Conservation (phyloP, 2,113 vertebrate species). For the Enhydra lutris region DNA sequence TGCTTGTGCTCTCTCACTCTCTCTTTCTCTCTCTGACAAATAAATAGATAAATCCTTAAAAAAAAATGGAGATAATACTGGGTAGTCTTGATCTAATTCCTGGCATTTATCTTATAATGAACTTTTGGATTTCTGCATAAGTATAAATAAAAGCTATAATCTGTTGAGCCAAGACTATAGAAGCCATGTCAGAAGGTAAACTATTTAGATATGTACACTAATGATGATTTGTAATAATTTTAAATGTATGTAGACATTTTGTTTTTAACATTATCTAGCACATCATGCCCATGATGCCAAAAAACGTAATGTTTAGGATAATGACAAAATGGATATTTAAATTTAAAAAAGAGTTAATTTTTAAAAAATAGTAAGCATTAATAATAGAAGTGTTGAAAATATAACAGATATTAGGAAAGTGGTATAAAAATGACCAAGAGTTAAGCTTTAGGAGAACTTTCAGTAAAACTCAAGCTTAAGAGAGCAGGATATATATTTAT, state of each 20-base stretch:
- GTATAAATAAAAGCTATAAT: not conserved
- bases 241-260: not conserved
- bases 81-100: not conserved
- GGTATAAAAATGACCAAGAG: slow-evolving; percentile 1
- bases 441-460: slow-evolving; percentile 15
- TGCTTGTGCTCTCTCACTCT: no score
- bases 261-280: not conserved
- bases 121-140: not conserved
- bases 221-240: not conserved
- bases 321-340: not conserved
- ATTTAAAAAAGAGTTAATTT: not conserved
- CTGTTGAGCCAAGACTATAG: not conserved
- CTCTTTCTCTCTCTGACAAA: no score
- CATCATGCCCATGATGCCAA: not conserved
- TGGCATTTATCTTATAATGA: not conserved
- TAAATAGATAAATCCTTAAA: no score
- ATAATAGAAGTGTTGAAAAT: not conserved
- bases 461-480: slow-evolving; percentile 35
- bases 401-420: not conserved
- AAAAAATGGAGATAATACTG: not conserved
- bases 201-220: not conserved
- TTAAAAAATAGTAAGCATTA: not conserved
- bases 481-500: not conserved
- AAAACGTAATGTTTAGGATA: not conserved
- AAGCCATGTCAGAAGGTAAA: not conserved